phyloP scores from a whole-genome alignment of 2,797 vertebrate genomes.

The Parauchenoglanis ngamensis region DNA sequence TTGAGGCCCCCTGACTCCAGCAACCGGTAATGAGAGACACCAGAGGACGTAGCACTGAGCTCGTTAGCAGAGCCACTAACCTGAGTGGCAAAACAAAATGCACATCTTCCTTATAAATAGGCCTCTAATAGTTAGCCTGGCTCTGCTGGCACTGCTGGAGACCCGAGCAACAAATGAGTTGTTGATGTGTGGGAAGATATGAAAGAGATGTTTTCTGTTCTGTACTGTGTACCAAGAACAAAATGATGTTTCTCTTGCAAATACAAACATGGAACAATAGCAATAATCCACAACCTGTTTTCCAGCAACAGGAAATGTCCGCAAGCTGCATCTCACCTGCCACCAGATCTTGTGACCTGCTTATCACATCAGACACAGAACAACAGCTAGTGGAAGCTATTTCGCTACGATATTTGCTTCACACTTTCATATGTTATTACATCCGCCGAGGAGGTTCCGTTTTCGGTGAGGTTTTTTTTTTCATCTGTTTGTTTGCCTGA shows the following conservation, averaged over 20 bases:
- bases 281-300: neutral
- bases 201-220: neutral
- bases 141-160: conserved; percentile 25
- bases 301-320: neutral
- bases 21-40: conserved; percentile 54
- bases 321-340: neutral
- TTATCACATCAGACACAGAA: neutral
- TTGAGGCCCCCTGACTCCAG: conserved; percentile 39
- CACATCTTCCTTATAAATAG: conserved; percentile 53
- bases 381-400: neutral
- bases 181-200: conserved; percentile 9
- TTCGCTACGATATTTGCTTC: neutral
- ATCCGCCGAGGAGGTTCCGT: too few species aligned
- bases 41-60: conserved; percentile 42
- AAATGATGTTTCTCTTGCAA: neutral
- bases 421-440: neutral
- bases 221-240: neutral
- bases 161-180: conserved; percentile 25
- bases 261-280: neutral
- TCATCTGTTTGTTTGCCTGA: too few species aligned
- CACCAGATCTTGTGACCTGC: neutral
- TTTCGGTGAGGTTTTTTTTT: too few species aligned
- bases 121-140: conserved; percentile 41
- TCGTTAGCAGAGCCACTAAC: conserved; percentile 50
- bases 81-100: conserved; percentile 46